These are phyloP conservation scores for Pelvicachromis taeniatus DNA, from an alignment of 2,113 vertebrate genomes.

Conservation along the genomic window DNA sequence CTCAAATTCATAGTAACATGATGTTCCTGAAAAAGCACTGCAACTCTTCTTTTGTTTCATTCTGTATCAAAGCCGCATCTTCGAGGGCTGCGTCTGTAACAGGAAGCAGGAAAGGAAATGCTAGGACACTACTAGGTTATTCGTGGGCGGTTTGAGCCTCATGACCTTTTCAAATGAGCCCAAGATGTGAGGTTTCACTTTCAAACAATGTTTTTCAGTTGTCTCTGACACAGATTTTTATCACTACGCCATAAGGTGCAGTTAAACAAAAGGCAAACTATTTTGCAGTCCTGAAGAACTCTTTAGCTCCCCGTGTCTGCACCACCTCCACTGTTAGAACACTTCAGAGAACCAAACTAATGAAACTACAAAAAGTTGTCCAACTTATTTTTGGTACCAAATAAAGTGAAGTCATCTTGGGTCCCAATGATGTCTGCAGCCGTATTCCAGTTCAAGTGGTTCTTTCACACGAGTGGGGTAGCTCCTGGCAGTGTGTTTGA, in stretches of 20 bases:
- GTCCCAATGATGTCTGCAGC: conserved; percentile 4
- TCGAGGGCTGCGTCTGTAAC: background rate
- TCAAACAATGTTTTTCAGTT: background rate
- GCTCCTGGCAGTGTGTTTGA: conserved; percentile 35
- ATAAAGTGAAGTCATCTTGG: conserved; percentile 8
- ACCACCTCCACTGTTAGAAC: background rate
- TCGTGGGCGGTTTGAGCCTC: conserved; percentile 19
- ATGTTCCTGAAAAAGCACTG: background rate
- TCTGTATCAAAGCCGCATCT: background rate
- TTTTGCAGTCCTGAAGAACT: background rate
- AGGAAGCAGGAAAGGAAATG: conserved; percentile 38
- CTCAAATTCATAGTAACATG: background rate
- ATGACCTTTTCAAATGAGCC: conserved; percentile 23
- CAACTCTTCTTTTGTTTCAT: background rate
- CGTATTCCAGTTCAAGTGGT: conserved; percentile 22
- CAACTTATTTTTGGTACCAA: background rate
- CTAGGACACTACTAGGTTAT: conserved; percentile 1
- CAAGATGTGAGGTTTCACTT: conserved; percentile 22
- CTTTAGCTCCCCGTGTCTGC: background rate
- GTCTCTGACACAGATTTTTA: conserved; percentile 24
- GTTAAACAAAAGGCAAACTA: background rate
- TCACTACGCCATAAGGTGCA: background rate
- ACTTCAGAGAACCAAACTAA: background rate
- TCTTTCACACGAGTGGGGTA: background rate
- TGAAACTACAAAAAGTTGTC: background rate